Evolutionary conservation across 2,797 vertebrate species (phyloP), one percentile per base, ranked within the genome.

Genomic region (Diceros bicornis): DNA sequence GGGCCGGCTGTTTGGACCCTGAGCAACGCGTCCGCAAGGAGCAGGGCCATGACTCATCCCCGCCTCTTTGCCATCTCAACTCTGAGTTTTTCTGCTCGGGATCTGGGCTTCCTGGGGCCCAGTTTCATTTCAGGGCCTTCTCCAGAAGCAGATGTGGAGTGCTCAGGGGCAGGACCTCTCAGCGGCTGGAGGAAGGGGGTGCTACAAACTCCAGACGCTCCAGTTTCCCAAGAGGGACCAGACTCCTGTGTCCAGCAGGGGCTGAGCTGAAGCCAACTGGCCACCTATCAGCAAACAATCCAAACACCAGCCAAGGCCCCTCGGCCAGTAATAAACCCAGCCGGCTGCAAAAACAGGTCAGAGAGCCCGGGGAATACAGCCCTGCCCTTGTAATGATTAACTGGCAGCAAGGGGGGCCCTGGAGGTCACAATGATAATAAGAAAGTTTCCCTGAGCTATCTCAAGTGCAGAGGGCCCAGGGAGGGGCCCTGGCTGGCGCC

Each of bases 311-410:
- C 98, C 98, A 98, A 98, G 98, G 98, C 98, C 98, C 97, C 0
- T 10, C 85, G 94, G 97, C 50, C 97, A 96, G 97, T 98, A 97
- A 98, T 99, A 99, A 99, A 98, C 91, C 93, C 87, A 94, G 62
- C 83, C 91, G 88, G 57, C 97, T 97, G 93, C 95, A 97, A 98
- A 98, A 98, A 98, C 98, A 98, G 98, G 98, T 98, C 98, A 94
- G 92, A 98, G 98, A 98, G 97, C 97, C 97, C 25, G 4, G 82
- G 94, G 96, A 93, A 97, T 92, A 98, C 90, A 96, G 89, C 97
- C 97, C 82, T 72, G 87, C 82, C 37, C 2, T 0, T 12, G 23
- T 97, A 99, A 99, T 99, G 95, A 99, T 99, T 99, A 99, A 99
- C 99, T 55, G 61, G 44, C 8, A 82, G 94, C 96, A 27, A 90